A percentile compares a stretch with the other conserved stretches of the same genome.
These are phyloP conservation scores for Morpho achilles DNA, from an alignment of 2,888 invertebrate genomes.

Conservation along the genomic window DNA sequence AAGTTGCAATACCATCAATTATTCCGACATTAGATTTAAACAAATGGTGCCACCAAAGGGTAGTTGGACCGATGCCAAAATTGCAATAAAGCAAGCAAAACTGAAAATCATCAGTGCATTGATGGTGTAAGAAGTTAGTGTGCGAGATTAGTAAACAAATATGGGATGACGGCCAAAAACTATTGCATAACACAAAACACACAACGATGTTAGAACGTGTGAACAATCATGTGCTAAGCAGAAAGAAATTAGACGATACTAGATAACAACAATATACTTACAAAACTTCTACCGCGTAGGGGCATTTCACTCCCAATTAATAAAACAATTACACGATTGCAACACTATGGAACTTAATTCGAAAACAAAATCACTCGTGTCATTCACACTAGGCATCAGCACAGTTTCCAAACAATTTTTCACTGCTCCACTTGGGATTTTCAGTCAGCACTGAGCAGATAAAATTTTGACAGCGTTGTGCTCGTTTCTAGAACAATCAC, in stretches of 20 bases:
- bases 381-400: conserved; percentile 31
- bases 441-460: conserved; percentile 27
- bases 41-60: conserved; percentile 65
- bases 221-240: conserved; percentile 26
- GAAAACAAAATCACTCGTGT: conserved; percentile 26
- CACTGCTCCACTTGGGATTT: conserved; percentile 16
- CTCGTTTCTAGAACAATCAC: conserved; percentile 61
- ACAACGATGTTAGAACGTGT: conserved; percentile 39
- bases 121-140: conserved; percentile 32
- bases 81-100: conserved; percentile 60
- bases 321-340: conserved; percentile 33
- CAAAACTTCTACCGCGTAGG: conserved; percentile 65
- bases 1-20: conserved; percentile 43
- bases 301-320: conserved; percentile 61
- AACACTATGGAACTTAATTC: conserved; percentile 16
- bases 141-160: conserved; percentile 46
- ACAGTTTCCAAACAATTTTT: conserved; percentile 35
- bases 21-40: conserved; percentile 41
- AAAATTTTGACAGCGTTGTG: conserved; percentile 40
- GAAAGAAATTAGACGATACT: conserved; percentile 32
- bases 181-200: conserved; percentile 34
- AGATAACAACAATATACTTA: conserved; percentile 49
- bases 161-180: conserved; percentile 35
- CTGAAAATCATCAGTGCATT: conserved; percentile 59
- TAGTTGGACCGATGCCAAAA: conserved; percentile 64